Base-by-base conservation (phyloP, 2,888 invertebrate genomes). In the Trachelus stipa region DNA sequence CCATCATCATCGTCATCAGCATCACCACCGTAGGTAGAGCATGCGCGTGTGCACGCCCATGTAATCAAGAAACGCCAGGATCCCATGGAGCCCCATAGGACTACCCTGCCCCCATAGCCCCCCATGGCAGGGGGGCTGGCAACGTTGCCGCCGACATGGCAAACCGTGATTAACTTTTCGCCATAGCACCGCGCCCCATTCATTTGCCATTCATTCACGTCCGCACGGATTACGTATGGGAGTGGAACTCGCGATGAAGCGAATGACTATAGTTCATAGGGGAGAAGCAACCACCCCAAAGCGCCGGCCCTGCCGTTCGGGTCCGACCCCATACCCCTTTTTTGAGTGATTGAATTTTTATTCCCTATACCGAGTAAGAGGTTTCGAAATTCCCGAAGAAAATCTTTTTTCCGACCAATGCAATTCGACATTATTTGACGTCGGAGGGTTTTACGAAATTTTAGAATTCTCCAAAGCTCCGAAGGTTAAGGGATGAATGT, bases 161-260 rank as follows among this genome's bases (percentile, higher is more conserved):
- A 90, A 91, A 90, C 90, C 90, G 89, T 91, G 91, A 91, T 91
- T 91, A 91, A 91, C 91, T 91, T 91, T 91, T 91, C 89, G 89
- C 87, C 89, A 87, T 89, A 86, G 86, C 86, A 87, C 86, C 77
- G 80, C 82, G 83, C 83, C 82, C 82, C 83, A 90, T 91, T 91
- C 91, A 91, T 91, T 91, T 91, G 88, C 89, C 90, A 91, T 91
- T 91, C 91, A 91, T 90, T 90, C 89, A 89, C 87, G 88, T 90
- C 89, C 90, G 88, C 89, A 87, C 87, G 89, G 88, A 91, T 91
- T 90, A 89, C 89, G 84, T 76, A 81, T 79, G 77, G 69, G 68
- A 77, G 79, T 68, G 75, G 76, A 79, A 78, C 78, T 74, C 31
- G 73, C 69, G 74, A 77, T 82, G 81, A 81, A 81, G 80, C 79